Conservation (phyloP, 2,797 vertebrate species). For the Cossypha niveicapilla region DNA sequence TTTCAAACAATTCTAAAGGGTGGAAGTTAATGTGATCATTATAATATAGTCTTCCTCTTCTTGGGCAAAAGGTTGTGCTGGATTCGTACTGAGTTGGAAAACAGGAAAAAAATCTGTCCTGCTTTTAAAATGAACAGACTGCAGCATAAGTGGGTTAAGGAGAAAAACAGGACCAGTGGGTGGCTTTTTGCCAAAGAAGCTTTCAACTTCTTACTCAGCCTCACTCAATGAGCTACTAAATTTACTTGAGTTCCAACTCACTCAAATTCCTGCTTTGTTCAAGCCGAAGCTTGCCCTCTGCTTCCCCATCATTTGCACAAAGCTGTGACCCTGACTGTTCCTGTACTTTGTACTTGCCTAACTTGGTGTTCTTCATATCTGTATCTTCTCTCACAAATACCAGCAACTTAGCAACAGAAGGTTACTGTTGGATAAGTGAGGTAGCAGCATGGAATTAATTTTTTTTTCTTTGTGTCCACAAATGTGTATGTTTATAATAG, state of each 20-base stretch:
- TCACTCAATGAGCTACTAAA: background rate
- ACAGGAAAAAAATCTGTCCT: background rate
- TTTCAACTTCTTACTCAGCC: background rate
- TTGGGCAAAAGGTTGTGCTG: background rate
- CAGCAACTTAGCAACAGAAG: background rate
- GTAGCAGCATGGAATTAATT: background rate
- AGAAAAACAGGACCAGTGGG: background rate
- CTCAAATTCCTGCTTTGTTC: background rate
- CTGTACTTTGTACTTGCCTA: background rate
- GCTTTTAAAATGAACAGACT: background rate
- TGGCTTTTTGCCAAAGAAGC: background rate
- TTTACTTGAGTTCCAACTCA: background rate
- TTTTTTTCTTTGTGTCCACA: background rate
- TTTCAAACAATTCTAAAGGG: background rate
- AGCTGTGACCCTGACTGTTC: background rate
- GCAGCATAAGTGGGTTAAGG: background rate
- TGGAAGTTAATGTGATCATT: background rate
- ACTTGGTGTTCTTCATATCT: background rate
- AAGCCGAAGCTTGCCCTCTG: background rate
- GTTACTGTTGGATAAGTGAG: background rate
- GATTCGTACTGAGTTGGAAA: background rate
- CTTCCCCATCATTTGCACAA: background rate
- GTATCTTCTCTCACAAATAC: background rate
- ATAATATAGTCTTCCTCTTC: background rate
- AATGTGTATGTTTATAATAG: background rate